A percentile compares a stretch with the other conserved stretches of the same genome.
phyloP scores from a whole-genome alignment of 1,140 invertebrate species.

The Eupristina koningsbergeri region DNA sequence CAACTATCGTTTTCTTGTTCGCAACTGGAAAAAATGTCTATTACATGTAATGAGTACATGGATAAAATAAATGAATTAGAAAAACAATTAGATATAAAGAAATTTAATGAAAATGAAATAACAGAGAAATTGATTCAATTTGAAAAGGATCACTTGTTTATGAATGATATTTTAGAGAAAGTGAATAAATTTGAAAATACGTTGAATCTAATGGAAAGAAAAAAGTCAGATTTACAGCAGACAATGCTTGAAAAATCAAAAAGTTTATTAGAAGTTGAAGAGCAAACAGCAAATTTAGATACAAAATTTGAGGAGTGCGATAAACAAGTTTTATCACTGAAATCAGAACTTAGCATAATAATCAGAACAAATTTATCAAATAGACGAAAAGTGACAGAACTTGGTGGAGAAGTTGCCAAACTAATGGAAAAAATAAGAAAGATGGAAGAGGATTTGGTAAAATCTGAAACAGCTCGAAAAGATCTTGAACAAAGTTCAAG shows the following conservation, averaged over 20 bases:
- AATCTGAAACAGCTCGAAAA: constrained; percentile 55
- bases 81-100: constrained; percentile 55
- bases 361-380: constrained; percentile 55
- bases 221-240: constrained; percentile 53
- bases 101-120: constrained; percentile 49
- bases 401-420: constrained; percentile 56
- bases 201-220: constrained; percentile 48
- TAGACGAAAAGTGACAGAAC: constrained; percentile 51
- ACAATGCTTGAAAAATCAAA: constrained; percentile 51
- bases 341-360: constrained; percentile 51
- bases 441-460: constrained; percentile 55
- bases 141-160: constrained; percentile 49
- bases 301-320: constrained; percentile 56
- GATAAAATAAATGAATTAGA: constrained; percentile 58
- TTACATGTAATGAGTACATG: constrained; percentile 55
- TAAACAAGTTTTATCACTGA: constrained; percentile 55
- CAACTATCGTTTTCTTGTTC: constrained; percentile 53
- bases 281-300: constrained; percentile 55
- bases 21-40: constrained; percentile 53
- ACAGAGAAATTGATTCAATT: constrained; percentile 50
- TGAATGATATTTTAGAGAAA: constrained; percentile 55
- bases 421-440: constrained; percentile 51
- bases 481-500: constrained; percentile 55
- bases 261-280: constrained; percentile 56
- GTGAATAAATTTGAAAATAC: constrained; percentile 55